Base-by-base conservation (phyloP, 2,113 vertebrate genomes). In the Gallinago undulata region DNA sequence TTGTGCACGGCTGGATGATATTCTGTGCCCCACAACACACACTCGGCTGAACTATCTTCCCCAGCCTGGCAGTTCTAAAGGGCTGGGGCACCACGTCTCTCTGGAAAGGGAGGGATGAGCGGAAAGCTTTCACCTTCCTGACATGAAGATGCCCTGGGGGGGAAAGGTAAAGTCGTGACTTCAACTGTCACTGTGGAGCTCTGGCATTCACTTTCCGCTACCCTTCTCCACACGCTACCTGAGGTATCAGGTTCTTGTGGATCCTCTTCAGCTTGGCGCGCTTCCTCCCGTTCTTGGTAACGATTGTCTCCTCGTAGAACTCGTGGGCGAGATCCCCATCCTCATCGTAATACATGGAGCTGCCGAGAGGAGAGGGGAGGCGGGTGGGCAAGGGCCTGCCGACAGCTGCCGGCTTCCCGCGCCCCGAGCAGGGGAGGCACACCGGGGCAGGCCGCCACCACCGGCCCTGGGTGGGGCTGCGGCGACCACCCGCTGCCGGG, bases 271-370 rank as follows among this genome's bases (percentile, higher is more conserved):
- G 98, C 97, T 99, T 99, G 82, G 99, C 99, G 63, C 98, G 99
- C 95, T 98, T 99, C 88, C 99, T 98, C 66, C 99, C 99, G 5
- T 99, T 99, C 98, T 99, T 99, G 80, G 99, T 99, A 96, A 99
- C 98, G 95, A 99, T 98, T 19, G 98, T 99, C 98, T 99, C 99
- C 95, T 99, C 99, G 11, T 99, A 99, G 98, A 99, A 99, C 83
- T 99, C 99, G 43, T 99, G 99, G 67, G 99, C 99, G 28, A 99
- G 98, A 89, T 99, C 99, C 8, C 99, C 99, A 16, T 99, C 99
- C 96, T 99, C 99, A 48, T 99, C 99, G 27, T 99, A 99, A 96
- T 99, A 99, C 98, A 99, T 98, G 91, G 99, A 99, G 87, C 99
- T 99, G 97, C n/a, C 85, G 23, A 11, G 73, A 66, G 43, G 19